phyloP scores from a whole-genome alignment of 2,113 vertebrate genomes.

The Halichoeres trimaculatus region DNA sequence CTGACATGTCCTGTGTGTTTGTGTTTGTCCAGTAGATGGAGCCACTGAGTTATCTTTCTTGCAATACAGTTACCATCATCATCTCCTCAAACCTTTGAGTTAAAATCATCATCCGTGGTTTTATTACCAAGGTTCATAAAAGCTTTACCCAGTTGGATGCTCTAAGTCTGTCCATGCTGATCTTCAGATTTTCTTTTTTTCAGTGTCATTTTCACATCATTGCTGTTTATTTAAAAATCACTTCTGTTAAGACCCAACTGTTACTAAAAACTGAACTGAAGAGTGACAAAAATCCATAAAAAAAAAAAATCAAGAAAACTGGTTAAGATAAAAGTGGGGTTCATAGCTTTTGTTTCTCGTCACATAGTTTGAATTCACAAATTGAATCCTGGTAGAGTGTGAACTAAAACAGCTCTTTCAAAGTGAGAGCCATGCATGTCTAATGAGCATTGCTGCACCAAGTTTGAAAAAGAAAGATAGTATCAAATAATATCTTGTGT shows the following conservation, averaged over 20 bases:
- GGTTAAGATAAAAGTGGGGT: neutral
- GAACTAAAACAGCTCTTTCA: neutral
- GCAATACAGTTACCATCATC: neutral
- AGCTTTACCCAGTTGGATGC: neutral
- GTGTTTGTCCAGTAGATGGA: slow-evolving; percentile 64
- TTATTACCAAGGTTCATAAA: neutral
- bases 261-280: neutral
- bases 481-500: neutral
- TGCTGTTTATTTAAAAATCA: too few species aligned
- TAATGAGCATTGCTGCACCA: neutral
- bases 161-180: neutral
- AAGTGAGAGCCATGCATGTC: neutral
- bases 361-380: neutral
- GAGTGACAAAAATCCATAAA: neutral
- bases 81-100: neutral
- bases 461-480: neutral
- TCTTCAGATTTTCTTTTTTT: too few species aligned
- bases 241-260: neutral
- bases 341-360: neutral
- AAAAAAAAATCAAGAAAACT: neutral
- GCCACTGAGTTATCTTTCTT: slow-evolving; percentile 31
- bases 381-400: neutral
- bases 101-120: neutral
- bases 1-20: neutral
- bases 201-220: too few species aligned